phyloP scores from a whole-genome alignment of 2,888 invertebrate genomes.

The Xanthorhoe spadicearia region DNA sequence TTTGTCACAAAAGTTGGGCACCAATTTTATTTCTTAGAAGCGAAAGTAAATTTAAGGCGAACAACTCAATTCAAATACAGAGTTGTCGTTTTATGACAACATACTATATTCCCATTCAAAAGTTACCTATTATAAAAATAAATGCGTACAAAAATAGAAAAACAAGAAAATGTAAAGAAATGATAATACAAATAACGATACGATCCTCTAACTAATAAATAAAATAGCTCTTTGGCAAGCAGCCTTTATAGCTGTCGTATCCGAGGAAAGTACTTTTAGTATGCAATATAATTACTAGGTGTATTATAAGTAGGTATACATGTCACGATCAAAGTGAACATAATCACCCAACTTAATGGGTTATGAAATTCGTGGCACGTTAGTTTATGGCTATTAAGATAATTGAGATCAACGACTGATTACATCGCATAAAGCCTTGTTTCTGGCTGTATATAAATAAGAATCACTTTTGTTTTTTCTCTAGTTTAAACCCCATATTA shows the following conservation, averaged over 20 bases:
- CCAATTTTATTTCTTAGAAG: no score
- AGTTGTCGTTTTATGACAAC: no score
- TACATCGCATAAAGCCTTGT: conserved; percentile 7
- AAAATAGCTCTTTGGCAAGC: conserved; percentile 8
- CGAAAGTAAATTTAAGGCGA: no score
- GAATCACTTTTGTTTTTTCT: neutral
- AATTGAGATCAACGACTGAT: conserved; percentile 32
- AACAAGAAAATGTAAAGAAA: no score
- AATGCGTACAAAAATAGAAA: no score
- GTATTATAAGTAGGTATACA: conserved; percentile 8
- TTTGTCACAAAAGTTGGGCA: no score
- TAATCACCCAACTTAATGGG: conserved; percentile 28
- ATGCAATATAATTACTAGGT: conserved; percentile 1
- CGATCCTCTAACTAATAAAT: neutral
- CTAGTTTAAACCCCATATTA: no score
- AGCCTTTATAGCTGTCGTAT: neutral
- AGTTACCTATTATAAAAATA: no score
- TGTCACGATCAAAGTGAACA: conserved; percentile 21
- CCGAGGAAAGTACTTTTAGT: conserved; percentile 7
- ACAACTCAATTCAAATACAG: no score
- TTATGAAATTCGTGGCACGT: conserved; percentile 21
- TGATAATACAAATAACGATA: neutral
- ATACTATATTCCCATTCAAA: no score
- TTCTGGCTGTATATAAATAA: neutral
- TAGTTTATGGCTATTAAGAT: conserved; percentile 28